Evolutionary conservation across 2,797 vertebrate species (phyloP), one percentile per base, ranked within the genome.

Genomic region (Mionectes olivaceus): DNA sequence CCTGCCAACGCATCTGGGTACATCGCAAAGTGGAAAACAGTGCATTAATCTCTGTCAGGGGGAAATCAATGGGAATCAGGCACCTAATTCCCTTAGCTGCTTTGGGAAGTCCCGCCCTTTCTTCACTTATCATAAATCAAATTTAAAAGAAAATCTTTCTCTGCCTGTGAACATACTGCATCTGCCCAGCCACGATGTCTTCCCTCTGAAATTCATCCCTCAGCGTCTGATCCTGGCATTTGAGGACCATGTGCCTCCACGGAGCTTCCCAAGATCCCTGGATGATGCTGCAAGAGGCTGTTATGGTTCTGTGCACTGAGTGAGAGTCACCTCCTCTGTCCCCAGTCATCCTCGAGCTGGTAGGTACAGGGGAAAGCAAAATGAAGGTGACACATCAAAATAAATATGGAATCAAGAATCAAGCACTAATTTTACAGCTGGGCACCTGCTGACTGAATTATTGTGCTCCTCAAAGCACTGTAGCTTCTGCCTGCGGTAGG

Each of bases 11-110:
- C 95, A 96, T 95, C 95, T 96, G 95, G 95, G 89, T 89, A 82
- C 80, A 82, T 96, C 14, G 0, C 85, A 71, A 57, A 88, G 85
- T 57, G 81, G 87, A 84, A 96, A 96, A 92, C 89, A 95, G 86
- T 93, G 32, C 94, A 97, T 97, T 96, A 94, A 96, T 97, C 95
- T 96, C 91, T 97, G 96, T 96, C 96, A 97, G 83, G 87, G 74
- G 85, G 85, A 96, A 94, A 95, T 96, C 96, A 95, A 95, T 97
- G 94, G 85, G 87, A 96, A 94, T 90, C 71, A 53, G 83, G 93
- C 89, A 90, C 94, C 95, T 96, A 96, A 97, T 95, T 96, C 96
- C 92, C 92, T 95, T 94, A 92, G 95, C 90, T 96, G 85, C 94
- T 93, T 90, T 94, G 89, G 95, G 93, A 94, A 95, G 96, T 93